These are phyloP conservation scores for Coboldia fuscipes DNA, from an alignment of 1,140 invertebrate species.

Conservation along the genomic window DNA sequence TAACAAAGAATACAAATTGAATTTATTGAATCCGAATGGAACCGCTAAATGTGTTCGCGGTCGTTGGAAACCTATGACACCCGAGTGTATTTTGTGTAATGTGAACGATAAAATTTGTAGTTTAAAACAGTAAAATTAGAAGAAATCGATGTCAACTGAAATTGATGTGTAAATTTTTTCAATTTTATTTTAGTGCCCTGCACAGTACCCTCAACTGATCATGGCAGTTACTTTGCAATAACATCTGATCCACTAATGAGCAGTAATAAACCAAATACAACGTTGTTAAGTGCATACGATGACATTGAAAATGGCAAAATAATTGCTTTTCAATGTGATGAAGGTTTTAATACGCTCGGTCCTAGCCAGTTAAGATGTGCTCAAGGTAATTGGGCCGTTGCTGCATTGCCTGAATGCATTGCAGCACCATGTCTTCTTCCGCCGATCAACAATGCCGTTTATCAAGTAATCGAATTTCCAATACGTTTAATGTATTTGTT, in stretches of 20 bases:
- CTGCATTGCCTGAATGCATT: conserved; percentile 49
- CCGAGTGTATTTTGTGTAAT: conserved; percentile 52
- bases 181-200: conserved; percentile 10
- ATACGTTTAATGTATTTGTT: background rate
- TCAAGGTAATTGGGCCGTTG: conserved; percentile 56
- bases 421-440: conserved; percentile 57
- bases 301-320: conserved; percentile 20
- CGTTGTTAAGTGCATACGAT: conserved; percentile 15
- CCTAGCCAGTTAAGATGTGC: conserved; percentile 47
- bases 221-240: conserved; percentile 18
- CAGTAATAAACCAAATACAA: conserved; percentile 13
- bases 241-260: conserved; percentile 14
- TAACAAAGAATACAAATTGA: conserved; percentile 47
- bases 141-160: no score
- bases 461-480: conserved; percentile 22
- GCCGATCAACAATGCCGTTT: conserved; percentile 43
- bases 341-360: conserved; percentile 25
- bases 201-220: conserved; percentile 17
- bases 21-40: conserved; percentile 40
- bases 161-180: background rate
- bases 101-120: conserved; percentile 7
- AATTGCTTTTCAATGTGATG: conserved; percentile 17
- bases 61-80: conserved; percentile 58
- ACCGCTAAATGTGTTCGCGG: conserved; percentile 58
- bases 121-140: background rate